These are phyloP conservation scores for Adoxophyes honmai DNA, from an alignment of 1,140 invertebrate species.

Conservation along the genomic window DNA sequence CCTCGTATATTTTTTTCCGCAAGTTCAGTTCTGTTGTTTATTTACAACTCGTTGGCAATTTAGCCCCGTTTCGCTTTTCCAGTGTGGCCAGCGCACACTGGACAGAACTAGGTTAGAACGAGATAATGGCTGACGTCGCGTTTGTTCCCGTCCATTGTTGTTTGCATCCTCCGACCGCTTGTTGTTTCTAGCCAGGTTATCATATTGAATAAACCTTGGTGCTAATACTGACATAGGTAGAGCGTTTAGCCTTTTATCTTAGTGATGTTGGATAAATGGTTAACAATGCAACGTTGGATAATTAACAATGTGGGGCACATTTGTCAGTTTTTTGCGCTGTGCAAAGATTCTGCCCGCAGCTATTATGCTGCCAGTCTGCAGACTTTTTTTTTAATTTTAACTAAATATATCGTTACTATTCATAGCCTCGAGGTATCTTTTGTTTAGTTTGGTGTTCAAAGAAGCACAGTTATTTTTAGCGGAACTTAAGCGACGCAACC, in stretches of 20 bases:
- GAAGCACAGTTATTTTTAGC: conserved; percentile 3
- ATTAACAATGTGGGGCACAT: conserved; percentile 1
- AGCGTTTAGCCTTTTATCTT: conserved; percentile 33
- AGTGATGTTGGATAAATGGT: conserved; percentile 17
- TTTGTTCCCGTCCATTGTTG: conserved; percentile 40
- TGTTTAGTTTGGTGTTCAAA: not conserved
- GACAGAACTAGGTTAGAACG: conserved; percentile 51
- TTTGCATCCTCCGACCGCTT: conserved; percentile 40
- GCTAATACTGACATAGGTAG: conserved; percentile 46
- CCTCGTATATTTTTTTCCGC: conserved; percentile 18
- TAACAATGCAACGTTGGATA: conserved; percentile 7
- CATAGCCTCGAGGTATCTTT: no score
- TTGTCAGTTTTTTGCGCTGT: not conserved
- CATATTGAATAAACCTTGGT: conserved; percentile 45
- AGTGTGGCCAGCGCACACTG: conserved; percentile 23
- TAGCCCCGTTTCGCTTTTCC: conserved; percentile 37
- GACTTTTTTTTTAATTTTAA: no score
- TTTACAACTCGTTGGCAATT: conserved; percentile 34
- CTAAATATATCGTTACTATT: no score
- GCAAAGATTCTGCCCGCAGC: no score
- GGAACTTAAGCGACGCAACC: conserved; percentile 21
- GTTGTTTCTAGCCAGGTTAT: conserved; percentile 25
- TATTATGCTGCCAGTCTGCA: no score
- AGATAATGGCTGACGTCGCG: conserved; percentile 48
- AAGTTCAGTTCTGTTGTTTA: conserved; percentile 20